Evolutionary conservation across 2,113 vertebrate species (phyloP), one percentile per base, ranked within the genome.

Genomic region (Tragelaphus scriptus): DNA sequence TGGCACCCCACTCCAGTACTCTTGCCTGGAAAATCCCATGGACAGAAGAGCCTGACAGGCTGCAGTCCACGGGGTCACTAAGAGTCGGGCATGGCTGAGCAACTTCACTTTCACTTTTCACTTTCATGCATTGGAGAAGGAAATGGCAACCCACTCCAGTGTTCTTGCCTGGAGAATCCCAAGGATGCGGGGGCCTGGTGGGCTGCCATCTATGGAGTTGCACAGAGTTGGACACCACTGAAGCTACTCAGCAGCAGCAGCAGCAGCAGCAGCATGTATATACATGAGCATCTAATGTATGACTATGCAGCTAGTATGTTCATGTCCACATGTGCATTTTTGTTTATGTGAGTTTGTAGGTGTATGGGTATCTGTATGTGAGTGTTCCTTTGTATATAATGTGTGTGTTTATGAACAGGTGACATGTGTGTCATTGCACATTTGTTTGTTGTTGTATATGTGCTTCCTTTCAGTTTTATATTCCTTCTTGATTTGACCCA

Each of bases 1-100:
- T 63, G 61, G 61, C 6, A 63, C 7, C 61, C 61, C 61, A 63
- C 28, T 63, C 61, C 61, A 63, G 14, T 63, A 16, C 28, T 63
- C 13, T 63, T 63, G 28, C 3, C 61, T 32, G 14, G 28, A 63
- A 16, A 63, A 63, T 30, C 28, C 28, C 28, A 63, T 32, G 61
- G 28, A 7, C 0, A 0, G 61, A 32, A 28, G 14, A 63, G 3
- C 3, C 28, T 1, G 28, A 14, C 16, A 32, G 61, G 14, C 61
- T 32, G 61, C 6, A 2, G 6, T 32, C 14, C 14, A 65, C 3
- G 6, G 30, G 30, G 61, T 63, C 1, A 2, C 6, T 3, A 32
- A 63, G 28, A 63, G 28, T 32, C 6, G 0, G 6, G 15, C 0
- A 30, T 0, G 6, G 15, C 28, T 63, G 28, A 63, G 61, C 7